These are phyloP conservation scores for Haliclystus octoradiatus DNA, from an alignment of 30 jellyfish, hydroid and myxozoan species.

Conservation along the genomic window DNA sequence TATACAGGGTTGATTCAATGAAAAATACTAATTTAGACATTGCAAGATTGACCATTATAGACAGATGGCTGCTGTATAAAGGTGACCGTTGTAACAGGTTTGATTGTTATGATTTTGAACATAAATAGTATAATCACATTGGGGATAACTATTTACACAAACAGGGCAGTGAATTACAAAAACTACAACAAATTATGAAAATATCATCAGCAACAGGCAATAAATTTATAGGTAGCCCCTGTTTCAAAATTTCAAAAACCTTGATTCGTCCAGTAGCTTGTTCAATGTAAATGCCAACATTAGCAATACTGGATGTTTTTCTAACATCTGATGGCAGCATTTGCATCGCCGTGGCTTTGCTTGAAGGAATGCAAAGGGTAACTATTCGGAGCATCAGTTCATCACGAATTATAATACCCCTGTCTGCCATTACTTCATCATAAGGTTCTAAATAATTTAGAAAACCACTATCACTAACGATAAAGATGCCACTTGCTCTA, in stretches of 20 bases:
- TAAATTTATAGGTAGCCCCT: neutral
- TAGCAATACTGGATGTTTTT: conserved; percentile 28
- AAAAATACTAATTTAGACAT: too few species aligned
- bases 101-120: neutral
- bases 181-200: conserved; percentile 5
- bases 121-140: too few species aligned
- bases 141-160: too few species aligned
- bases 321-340: conserved; percentile 15
- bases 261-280: conserved; percentile 24
- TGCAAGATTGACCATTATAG: neutral
- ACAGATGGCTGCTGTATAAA: too few species aligned
- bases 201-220: conserved; percentile 24
- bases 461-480: conserved; percentile 28
- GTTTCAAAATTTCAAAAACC: conserved; percentile 5
- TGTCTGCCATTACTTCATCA: conserved; percentile 49
- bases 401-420: conserved; percentile 35
- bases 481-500: conserved; percentile 17
- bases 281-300: conserved; percentile 38
- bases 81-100: too few species aligned
- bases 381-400: conserved; percentile 19
- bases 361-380: conserved; percentile 33
- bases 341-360: neutral
- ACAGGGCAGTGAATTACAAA: conserved; percentile 1
- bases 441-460: conserved; percentile 8
- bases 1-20: neutral